Base-by-base conservation (phyloP, 2,113 vertebrate species). In the Pongo pygmaeus region DNA sequence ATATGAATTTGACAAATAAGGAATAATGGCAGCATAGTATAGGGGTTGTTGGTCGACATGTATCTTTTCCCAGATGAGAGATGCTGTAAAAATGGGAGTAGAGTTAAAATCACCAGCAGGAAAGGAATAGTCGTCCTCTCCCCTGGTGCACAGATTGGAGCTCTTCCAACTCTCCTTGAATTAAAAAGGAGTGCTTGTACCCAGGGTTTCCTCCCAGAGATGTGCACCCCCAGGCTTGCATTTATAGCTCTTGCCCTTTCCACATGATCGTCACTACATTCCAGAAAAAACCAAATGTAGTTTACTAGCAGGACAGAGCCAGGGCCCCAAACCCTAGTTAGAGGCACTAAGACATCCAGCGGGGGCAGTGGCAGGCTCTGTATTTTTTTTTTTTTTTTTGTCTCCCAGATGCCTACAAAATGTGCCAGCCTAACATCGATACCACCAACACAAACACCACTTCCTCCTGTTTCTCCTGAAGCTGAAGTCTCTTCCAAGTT, bases 131-230 rank as follows among this genome's bases (percentile, higher is more conserved):
- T 30, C 38, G 27, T 3, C 14, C 12, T 70, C 11, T 48, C 13
- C 6, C n/a, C 38, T n/a, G 48, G 3, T 25, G 78, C 55, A 67
- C 27, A 91, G 27, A n/a, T 5, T 9, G 9, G 40, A 69, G 20
- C 17, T 13, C 30, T 46, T 59, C 14, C 8, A 64, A 4, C 38
- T 94, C 38, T n/a, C 3, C 46, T 52, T 25, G 20, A 70, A 61
- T 61, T 14, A 25, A 46, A 38, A 0, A 20, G 55, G 17, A 3
- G 13, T 10, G 1, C 4, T 38, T 12, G 17, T 18, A 20, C 10
- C 69, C 14, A 8, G 13, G 3, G 6, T 23, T 84, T 22, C 40
- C 89, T 84, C 23, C 43, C 40, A 30, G 48, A 52, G 17, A 64
- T 22, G 46, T n/a, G 27, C 1, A 23, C 4, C 52, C 23, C 30